These are phyloP conservation scores for Podotricha telesiphe DNA, from an alignment of 2,888 invertebrate species.

Conservation along the genomic window DNA sequence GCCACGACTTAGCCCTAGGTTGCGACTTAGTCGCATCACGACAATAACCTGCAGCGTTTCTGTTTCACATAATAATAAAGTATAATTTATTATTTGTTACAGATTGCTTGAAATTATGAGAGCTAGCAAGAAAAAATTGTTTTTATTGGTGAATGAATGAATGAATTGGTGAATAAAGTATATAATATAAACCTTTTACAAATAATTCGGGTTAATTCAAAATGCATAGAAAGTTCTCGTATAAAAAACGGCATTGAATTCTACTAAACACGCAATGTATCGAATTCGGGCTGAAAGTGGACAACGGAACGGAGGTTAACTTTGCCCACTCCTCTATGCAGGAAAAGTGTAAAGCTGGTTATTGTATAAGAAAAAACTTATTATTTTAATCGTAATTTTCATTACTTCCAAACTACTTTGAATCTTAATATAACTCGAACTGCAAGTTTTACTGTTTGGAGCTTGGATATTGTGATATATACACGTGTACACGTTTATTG, in stretches of 20 bases:
- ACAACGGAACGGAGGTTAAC: no score
- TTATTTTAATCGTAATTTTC: background rate
- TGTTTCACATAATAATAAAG: constrained; percentile 26
- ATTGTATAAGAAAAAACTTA: no score
- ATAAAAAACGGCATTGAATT: no score
- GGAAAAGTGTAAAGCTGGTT: no score
- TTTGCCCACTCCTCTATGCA: no score
- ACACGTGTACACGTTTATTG: background rate
- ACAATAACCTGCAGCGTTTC: constrained; percentile 41
- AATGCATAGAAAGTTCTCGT: no score
- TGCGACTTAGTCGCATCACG: constrained; percentile 46
- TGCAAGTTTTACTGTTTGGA: background rate
- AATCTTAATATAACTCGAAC: background rate
- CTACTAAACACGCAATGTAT: no score
- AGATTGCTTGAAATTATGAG: constrained; percentile 1
- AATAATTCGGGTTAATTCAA: no score
- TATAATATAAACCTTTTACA: no score
- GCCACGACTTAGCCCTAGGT: constrained; percentile 39
- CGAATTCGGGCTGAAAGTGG: no score
- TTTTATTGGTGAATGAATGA: background rate
- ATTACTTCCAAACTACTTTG: background rate
- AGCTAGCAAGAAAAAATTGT: background rate
- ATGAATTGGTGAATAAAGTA: no score
- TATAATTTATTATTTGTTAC: constrained; percentile 15
- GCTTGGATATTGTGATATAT: background rate